phyloP scores from a whole-genome alignment of 2,113 vertebrate genomes.

The Spheniscus mendiculus region DNA sequence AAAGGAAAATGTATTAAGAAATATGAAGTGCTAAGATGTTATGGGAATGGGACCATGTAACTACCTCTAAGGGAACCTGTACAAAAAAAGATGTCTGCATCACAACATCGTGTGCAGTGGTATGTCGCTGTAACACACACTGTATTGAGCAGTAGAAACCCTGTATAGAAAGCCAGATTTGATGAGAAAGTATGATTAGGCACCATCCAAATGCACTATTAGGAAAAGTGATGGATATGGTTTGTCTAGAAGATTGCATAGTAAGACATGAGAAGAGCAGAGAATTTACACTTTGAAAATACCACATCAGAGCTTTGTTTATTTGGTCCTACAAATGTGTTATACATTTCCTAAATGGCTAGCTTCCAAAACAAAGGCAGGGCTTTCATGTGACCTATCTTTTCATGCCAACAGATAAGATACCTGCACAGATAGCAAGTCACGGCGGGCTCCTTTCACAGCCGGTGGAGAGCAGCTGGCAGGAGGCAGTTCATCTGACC shows the following conservation, averaged over 20 bases:
- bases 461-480: not conserved
- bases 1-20: not conserved
- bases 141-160: not conserved
- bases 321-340: not conserved
- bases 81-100: not conserved
- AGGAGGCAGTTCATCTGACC: not conserved
- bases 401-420: not conserved
- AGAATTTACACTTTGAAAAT: not conserved
- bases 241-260: not conserved
- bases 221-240: not conserved
- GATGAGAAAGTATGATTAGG: too few relatives aligned
- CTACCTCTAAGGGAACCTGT: not conserved
- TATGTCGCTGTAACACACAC: not conserved
- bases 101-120: fast-evolving
- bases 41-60: not conserved
- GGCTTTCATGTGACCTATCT: not conserved
- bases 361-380: not conserved
- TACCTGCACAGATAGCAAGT: not conserved
- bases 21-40: not conserved
- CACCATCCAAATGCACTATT: not conserved
- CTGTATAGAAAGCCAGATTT: not conserved
- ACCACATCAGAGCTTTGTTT: not conserved
- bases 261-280: not conserved
- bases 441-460: not conserved
- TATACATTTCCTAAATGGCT: not conserved